phyloP scores from a whole-genome alignment of 2,113 vertebrate genomes.

The Prionailurus viverrinus region DNA sequence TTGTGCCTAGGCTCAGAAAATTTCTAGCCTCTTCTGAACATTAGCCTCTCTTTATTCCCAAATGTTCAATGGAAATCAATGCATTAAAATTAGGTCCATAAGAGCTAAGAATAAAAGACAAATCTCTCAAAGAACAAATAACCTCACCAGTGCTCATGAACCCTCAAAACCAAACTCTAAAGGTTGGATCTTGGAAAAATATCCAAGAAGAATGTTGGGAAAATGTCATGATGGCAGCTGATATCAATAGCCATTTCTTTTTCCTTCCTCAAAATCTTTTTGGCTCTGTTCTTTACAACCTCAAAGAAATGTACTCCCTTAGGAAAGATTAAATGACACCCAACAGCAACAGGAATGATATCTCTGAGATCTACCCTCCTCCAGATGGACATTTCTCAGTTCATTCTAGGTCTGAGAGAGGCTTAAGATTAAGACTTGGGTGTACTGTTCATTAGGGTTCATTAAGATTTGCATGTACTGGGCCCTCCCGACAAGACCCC shows the following conservation, averaged over 20 bases:
- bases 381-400: neutral
- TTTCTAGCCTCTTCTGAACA: neutral
- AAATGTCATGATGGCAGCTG: neutral
- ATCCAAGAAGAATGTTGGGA: neutral
- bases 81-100: neutral
- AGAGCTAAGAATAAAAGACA: neutral
- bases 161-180: conserved; percentile 15
- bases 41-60: neutral
- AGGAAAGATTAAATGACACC: neutral
- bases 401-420: neutral
- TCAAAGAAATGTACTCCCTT: neutral
- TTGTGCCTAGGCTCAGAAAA: neutral
- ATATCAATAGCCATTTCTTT: neutral
- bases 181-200: neutral
- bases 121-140: conserved; percentile 9
- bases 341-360: neutral
- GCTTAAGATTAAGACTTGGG: neutral
- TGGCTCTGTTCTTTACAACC: neutral
- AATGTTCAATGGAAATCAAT: neutral
- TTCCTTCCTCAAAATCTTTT: neutral
- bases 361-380: neutral
- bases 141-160: neutral
- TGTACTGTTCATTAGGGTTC: conserved; percentile 1
- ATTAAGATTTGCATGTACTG: neutral
- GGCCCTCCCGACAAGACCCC: neutral